Evolutionary conservation across 2,888 invertebrate genomes (phyloP), one percentile per base, ranked within the genome.

Genomic region (Cephonodes hylas): DNA sequence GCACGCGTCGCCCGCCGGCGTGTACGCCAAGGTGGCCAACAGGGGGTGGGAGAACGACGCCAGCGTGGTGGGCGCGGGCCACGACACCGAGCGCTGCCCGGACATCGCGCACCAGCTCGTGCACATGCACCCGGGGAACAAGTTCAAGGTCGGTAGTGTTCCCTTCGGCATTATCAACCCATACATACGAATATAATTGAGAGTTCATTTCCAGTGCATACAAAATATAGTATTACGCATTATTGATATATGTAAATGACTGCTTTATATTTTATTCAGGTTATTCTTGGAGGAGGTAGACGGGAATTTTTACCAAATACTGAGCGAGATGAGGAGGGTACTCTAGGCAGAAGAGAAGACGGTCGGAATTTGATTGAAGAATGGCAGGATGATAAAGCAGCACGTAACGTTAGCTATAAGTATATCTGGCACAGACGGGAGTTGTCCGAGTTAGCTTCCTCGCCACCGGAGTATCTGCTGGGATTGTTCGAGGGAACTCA

Each of bases 31-130:
- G 74, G 85, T 89, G 0, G 94, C 95, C 0, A 87, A 94, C 65
- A 93, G 96, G 0, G 83, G 94, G 66, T 96, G 96, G 94, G 96
- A 96, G 83, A 93, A 89, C 71, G 95, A 96, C 77, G 84, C 77
- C 0, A 91, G 93, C 34, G 88, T 95, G 4, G 65, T 74, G 0
- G 68, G 67, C 0, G 82, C 75, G 10, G 86, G 89, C 0, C 75
- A 83, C 34, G 90, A 94, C 69, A 83, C 93, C 0, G 77, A 75
- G 20, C 72, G 76, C 0, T 96, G 96, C 73, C 87, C 89, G 1
- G 96, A 97, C 78, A 96, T 96, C 66, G 96, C 96, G 0, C 84
- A 93, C 42, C 96, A 96, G 76, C 85, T 97, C 10, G 81, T 96
- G 3, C 90, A 93, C 31, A 86, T 90, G 2, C 83, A 91, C 8